Conservation (phyloP, 2,888 invertebrate species). For the Carabus problematicus region DNA sequence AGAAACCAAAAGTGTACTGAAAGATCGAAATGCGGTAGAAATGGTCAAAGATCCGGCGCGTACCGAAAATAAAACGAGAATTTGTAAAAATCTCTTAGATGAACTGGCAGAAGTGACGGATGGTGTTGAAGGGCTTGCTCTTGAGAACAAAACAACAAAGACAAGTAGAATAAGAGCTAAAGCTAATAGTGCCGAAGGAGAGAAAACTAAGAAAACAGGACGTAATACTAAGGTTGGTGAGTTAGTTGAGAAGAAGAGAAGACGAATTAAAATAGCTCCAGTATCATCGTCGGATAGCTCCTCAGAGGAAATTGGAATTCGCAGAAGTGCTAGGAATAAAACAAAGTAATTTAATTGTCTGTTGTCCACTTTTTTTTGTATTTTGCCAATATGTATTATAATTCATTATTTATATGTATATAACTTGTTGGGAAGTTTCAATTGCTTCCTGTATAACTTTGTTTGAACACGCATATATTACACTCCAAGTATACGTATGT, state of each 20-base stretch:
- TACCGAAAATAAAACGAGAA: not conserved
- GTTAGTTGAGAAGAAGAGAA: not conserved
- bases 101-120: slow-evolving; percentile 27
- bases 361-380: not conserved
- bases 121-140: slow-evolving; percentile 21
- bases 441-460: too few relatives aligned
- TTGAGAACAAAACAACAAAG: slow-evolving; percentile 1
- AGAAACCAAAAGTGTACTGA: slow-evolving; percentile 12
- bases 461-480: too few relatives aligned
- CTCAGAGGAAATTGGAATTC: slow-evolving; percentile 7
- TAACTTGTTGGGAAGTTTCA: too few relatives aligned
- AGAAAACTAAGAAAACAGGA: not conserved
- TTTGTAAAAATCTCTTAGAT: slow-evolving; percentile 25
- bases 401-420: not conserved
- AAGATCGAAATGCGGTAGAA: slow-evolving; percentile 3
- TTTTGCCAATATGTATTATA: slow-evolving; percentile 5
- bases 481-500: too few relatives aligned
- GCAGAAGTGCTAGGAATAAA: slow-evolving; percentile 9
- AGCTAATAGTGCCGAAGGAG: slow-evolving; percentile 1
- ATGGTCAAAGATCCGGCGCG: not conserved
- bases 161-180: not conserved
- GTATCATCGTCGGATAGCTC: slow-evolving; percentile 4
- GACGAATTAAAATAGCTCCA: not conserved
- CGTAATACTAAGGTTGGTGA: not conserved
- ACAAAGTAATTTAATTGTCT: slow-evolving; percentile 2